phyloP scores from a whole-genome alignment of 2,113 vertebrate species.

The Ramphastos sulfuratus region DNA sequence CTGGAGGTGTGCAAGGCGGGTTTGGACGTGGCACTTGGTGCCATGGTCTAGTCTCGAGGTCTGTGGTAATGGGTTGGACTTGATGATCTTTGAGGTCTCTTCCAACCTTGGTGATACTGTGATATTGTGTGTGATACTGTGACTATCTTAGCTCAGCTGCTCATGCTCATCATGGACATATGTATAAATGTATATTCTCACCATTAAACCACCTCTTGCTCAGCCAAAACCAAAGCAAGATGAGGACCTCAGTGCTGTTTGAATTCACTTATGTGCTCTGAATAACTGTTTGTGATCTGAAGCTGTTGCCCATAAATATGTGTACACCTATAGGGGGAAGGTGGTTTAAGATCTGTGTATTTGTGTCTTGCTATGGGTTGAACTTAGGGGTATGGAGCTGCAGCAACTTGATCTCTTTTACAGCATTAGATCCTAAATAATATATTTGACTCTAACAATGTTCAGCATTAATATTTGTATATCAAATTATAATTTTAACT shows the following conservation, averaged over 20 bases:
- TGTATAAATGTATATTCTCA: neutral
- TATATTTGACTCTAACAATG: neutral
- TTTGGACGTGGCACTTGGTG: too few species aligned
- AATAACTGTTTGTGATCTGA: neutral
- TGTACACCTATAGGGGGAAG: too few species aligned
- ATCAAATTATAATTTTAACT: neutral
- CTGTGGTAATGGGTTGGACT: too few species aligned
- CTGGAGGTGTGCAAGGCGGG: too few species aligned
- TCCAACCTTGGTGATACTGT: too few species aligned
- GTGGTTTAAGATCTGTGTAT: too few species aligned
- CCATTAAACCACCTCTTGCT: neutral
- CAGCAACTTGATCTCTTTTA: neutral
- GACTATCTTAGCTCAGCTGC: neutral
- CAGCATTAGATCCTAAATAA: neutral
- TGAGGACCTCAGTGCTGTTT: neutral
- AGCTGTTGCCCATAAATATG: neutral
- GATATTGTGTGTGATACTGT: too few species aligned
- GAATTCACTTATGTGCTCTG: neutral
- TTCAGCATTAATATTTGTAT: neutral
- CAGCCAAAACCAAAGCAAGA: neutral
- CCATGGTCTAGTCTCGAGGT: too few species aligned
- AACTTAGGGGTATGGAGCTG: neutral
- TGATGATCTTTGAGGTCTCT: too few species aligned
- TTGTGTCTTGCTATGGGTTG: accelerated
- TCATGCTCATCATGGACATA: too few species aligned